phyloP scores from a whole-genome alignment of 2,888 invertebrate species.

The Thecocarcelia acutangulata region DNA sequence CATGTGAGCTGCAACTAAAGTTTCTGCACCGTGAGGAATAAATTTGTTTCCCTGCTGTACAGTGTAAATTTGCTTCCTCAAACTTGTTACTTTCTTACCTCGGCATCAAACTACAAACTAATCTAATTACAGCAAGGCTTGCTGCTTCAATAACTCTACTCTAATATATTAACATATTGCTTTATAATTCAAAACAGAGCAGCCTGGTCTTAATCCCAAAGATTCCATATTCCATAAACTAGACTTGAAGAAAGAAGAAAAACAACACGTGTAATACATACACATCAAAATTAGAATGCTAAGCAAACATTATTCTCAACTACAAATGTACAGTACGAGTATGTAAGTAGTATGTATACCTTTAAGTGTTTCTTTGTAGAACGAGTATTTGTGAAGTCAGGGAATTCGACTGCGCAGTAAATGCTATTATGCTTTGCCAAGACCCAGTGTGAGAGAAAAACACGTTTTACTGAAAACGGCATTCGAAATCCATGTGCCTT shows the following conservation, averaged over 20 bases:
- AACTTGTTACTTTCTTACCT: no score
- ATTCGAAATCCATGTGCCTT: conserved; percentile 21
- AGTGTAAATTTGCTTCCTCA: no score
- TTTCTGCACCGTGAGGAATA: no score
- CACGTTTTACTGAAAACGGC: conserved; percentile 48
- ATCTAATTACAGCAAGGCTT: neutral
- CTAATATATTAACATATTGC: neutral
- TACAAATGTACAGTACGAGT: conserved; percentile 7
- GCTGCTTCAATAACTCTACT: conserved; percentile 3
- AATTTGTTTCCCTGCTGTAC: no score
- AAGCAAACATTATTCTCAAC: conserved; percentile 24
- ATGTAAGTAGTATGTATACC: no score
- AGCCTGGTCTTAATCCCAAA: conserved; percentile 2
- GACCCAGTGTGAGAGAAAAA: conserved; percentile 36
- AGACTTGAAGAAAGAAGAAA: conserved; percentile 17
- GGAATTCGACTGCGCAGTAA: conserved; percentile 8
- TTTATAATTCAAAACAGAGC: no score
- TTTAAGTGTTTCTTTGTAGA: conserved; percentile 1
- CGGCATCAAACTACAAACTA: no score
- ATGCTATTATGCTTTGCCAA: conserved; percentile 42
- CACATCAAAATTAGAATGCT: neutral
- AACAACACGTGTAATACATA: neutral
- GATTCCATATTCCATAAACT: conserved; percentile 29
- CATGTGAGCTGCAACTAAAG: no score
- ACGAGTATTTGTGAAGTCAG: neutral